Percentiles rank a stretch among this genome's conserved stretches.
Conservation (phyloP, 1,140 invertebrate genomes). For the Lepidurus couesii region DNA sequence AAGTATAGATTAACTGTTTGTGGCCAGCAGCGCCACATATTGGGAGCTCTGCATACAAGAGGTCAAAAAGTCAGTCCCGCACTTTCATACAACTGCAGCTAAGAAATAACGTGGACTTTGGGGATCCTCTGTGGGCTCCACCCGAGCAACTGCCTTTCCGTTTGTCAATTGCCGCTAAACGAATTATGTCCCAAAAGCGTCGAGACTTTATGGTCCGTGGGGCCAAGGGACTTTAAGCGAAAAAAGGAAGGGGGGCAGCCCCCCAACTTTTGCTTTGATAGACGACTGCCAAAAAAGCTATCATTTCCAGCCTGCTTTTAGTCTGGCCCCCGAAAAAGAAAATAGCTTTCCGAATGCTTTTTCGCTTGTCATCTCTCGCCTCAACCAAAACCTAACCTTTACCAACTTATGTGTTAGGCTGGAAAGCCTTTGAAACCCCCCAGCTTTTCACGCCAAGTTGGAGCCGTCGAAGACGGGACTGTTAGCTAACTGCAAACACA, state of each 20-base stretch:
- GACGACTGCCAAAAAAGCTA: neutral
- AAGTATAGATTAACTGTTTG: neutral
- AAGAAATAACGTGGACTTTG: neutral
- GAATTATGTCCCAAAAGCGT: conserved; percentile 11
- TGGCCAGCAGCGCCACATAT: neutral
- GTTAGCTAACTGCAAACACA: too few relatives aligned
- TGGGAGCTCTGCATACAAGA: neutral
- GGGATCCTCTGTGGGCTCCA: neutral
- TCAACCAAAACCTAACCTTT: too few relatives aligned
- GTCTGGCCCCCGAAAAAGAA: neutral
- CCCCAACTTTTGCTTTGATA: conserved; percentile 6
- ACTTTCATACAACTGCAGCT: neutral
- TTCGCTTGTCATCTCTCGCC: neutral
- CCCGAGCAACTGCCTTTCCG: neutral
- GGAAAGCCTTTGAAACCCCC: too few relatives aligned
- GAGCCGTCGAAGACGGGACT: too few relatives aligned
- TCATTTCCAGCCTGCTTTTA: neutral
- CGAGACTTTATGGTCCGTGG: conserved; percentile 4
- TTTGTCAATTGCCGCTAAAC: conserved; percentile 19
- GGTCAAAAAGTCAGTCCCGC: neutral
- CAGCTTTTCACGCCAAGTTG: too few relatives aligned
- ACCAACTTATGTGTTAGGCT: too few relatives aligned
- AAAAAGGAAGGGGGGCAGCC: neutral
- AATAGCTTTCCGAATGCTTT: neutral
- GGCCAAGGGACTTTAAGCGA: neutral